phyloP scores from a whole-genome alignment of 2,888 invertebrate species.

The Lacanobia oleracea region DNA sequence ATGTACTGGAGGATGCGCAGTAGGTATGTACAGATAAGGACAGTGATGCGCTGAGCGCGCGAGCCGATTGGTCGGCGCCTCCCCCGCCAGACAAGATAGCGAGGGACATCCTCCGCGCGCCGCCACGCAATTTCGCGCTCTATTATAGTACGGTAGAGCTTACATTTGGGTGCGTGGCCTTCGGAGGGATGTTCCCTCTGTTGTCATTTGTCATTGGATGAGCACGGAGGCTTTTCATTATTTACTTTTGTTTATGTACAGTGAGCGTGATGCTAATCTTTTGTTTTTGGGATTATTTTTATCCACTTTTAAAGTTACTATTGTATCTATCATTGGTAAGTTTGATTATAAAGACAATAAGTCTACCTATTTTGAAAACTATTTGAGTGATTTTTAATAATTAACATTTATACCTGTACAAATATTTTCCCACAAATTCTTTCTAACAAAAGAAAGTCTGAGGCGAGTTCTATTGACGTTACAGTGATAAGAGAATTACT shows the following conservation, averaged over 20 bases:
- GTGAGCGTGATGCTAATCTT: slow-evolving; percentile 53
- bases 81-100: slow-evolving; percentile 90
- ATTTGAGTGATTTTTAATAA: background rate
- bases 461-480: slow-evolving; percentile 42
- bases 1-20: slow-evolving; percentile 78
- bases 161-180: slow-evolving; percentile 64
- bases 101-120: slow-evolving; percentile 85
- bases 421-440: slow-evolving; percentile 4
- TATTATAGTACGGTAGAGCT: slow-evolving; percentile 66
- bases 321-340: background rate
- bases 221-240: slow-evolving; percentile 85
- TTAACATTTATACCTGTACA: background rate
- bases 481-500: slow-evolving; percentile 55
- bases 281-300: slow-evolving; percentile 14
- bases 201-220: slow-evolving; percentile 90
- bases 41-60: slow-evolving; percentile 85
- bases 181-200: slow-evolving; percentile 87
- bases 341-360: background rate
- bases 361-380: no score
- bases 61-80: slow-evolving; percentile 84
- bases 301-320: background rate
- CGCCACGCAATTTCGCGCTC: slow-evolving; percentile 66
- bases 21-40: slow-evolving; percentile 84
- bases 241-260: slow-evolving; percentile 81
- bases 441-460: slow-evolving; percentile 40